Percentiles rank a stretch among this genome's conserved stretches.
Conservation (phyloP, 1,140 invertebrate genomes). For the Drosophila subobscura region DNA sequence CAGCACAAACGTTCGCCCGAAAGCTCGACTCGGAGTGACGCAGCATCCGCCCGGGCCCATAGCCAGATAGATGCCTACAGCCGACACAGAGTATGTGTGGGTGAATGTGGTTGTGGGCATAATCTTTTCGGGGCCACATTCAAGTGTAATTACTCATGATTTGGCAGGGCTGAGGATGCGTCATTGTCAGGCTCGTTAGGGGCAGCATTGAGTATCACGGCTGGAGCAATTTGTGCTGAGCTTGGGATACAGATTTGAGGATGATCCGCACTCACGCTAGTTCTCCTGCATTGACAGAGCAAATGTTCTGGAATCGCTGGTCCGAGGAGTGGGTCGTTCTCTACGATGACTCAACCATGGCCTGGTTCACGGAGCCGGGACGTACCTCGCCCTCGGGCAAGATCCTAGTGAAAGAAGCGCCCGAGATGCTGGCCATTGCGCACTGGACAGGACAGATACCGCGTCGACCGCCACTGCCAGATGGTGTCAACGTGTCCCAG, state of each 20-base stretch:
- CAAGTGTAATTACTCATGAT: conserved; percentile 59
- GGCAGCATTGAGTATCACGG: conserved; percentile 9
- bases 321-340: conserved; percentile 91
- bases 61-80: conserved; percentile 26
- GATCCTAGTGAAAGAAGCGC: conserved; percentile 88
- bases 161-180: conserved; percentile 32
- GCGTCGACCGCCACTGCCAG: conserved; percentile 87
- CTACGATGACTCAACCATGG: conserved; percentile 91
- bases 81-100: neutral
- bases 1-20: conserved; percentile 53
- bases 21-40: conserved; percentile 45
- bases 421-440: conserved; percentile 90
- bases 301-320: conserved; percentile 91
- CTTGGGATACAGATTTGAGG: conserved; percentile 6
- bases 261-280: neutral
- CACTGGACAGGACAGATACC: conserved; percentile 90
- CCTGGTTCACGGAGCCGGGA: conserved; percentile 88
- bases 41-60: conserved; percentile 33
- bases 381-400: conserved; percentile 80
- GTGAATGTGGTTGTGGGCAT: conserved; percentile 4
- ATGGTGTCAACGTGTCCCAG: conserved; percentile 87
- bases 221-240: conserved; percentile 13
- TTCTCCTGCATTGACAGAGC: conserved; percentile 84
- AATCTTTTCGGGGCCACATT: conserved; percentile 56
- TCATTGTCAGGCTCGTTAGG: conserved; percentile 30